phyloP scores from a whole-genome alignment of 2,888 invertebrate genomes.

The Rotaria sp. region DNA sequence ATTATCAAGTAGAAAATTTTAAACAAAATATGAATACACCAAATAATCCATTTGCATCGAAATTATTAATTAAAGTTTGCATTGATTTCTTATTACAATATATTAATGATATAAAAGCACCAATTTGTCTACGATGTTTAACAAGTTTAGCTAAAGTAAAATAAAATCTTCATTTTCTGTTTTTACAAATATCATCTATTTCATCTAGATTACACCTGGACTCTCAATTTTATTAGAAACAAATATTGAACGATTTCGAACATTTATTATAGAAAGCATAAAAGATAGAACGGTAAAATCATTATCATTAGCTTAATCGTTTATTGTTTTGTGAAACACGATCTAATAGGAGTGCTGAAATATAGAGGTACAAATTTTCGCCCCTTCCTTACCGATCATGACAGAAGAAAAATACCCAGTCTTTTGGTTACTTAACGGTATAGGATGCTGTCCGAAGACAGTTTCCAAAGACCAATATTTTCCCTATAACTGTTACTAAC shows the following conservation, averaged over 20 bases:
- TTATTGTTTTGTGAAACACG: no score
- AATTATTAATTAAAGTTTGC: not conserved
- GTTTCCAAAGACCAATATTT: no score
- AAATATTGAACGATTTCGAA: slow-evolving; percentile 6
- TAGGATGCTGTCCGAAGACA: no score
- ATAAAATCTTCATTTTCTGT: not conserved
- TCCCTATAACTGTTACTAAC: no score
- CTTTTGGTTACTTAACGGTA: no score
- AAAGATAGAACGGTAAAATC: not conserved
- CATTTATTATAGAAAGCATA: not conserved
- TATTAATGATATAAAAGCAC: not conserved
- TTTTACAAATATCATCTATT: not conserved
- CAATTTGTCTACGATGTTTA: slow-evolving; percentile 4
- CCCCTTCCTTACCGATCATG: no score
- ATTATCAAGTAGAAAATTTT: not conserved
- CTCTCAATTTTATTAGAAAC: not conserved
- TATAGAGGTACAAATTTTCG: no score
- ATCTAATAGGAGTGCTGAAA: no score
- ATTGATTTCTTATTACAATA: not conserved
- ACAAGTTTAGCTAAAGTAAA: slow-evolving; percentile 3
- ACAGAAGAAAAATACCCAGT: no score
- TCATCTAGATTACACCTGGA: not conserved
- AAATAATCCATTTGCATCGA: slow-evolving; percentile 3
- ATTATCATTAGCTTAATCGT: no score
- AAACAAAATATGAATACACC: not conserved